Percentiles rank a stretch among this genome's conserved stretches.
These are phyloP conservation scores for Catajapyx aquilonaris DNA, from an alignment of 1,140 invertebrate species.

Conservation along the genomic window DNA sequence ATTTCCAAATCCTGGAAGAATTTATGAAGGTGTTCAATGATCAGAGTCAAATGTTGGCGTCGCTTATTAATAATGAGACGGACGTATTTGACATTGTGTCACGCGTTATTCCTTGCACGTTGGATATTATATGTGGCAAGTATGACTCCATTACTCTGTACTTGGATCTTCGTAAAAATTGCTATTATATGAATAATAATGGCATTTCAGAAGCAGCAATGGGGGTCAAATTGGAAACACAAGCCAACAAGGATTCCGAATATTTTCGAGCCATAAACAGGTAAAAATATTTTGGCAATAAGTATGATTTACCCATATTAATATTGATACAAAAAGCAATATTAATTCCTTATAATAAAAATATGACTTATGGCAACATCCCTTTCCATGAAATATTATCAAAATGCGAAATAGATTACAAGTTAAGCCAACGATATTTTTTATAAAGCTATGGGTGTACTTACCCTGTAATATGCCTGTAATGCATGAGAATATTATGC, in stretches of 20 bases:
- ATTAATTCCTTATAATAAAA: too few relatives aligned
- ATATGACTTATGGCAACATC: too few relatives aligned
- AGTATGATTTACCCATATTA: conserved; percentile 8
- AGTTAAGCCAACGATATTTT: too few relatives aligned
- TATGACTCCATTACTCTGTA: too few relatives aligned
- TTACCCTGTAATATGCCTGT: conserved; percentile 7
- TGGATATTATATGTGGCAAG: conserved; percentile 31
- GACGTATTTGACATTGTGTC: conserved; percentile 26
- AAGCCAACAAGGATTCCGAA: conserved; percentile 25
- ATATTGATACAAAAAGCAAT: too few relatives aligned
- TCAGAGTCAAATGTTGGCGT: too few relatives aligned
- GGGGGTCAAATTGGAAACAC: conserved; percentile 32
- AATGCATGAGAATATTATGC: too few relatives aligned
- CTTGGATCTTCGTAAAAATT: neutral
- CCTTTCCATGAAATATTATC: too few relatives aligned
- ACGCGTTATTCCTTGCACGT: conserved; percentile 26
- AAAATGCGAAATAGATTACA: too few relatives aligned
- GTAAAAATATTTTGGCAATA: conserved; percentile 11
- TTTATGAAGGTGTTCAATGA: conserved; percentile 32
- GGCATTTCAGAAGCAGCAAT: conserved; percentile 32
- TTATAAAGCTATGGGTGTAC: too few relatives aligned
- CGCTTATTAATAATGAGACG: too few relatives aligned
- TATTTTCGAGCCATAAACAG: conserved; percentile 29
- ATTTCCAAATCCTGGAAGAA: conserved; percentile 35
- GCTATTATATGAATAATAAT: neutral